These are phyloP conservation scores for Odontesthes bonariensis DNA, from an alignment of 2,113 vertebrate genomes.

Conservation along the genomic window DNA sequence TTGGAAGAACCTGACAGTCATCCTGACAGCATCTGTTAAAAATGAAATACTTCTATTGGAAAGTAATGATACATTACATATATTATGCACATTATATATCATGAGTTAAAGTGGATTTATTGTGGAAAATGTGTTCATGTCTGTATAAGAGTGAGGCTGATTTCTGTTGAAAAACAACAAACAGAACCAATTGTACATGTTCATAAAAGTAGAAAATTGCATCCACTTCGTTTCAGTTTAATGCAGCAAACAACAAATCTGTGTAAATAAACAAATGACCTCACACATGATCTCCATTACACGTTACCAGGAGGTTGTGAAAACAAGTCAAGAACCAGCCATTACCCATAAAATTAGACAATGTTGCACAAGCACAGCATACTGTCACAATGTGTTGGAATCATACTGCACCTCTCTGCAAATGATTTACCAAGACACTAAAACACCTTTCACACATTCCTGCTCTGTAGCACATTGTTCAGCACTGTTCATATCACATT, in stretches of 20 bases:
- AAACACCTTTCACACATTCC: conserved; percentile 6
- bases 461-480: conserved; percentile 1
- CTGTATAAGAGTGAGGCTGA: not conserved
- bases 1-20: not conserved
- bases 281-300: conserved; percentile 17
- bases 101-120: not conserved
- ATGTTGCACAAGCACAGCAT: conserved; percentile 8
- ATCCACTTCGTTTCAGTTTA: conserved; percentile 14
- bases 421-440: not conserved
- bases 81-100: not conserved
- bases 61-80: not conserved
- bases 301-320: conserved; percentile 1
- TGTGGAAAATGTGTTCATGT: not conserved
- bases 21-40: not conserved
- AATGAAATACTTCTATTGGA: not conserved
- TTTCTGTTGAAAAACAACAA: conserved; percentile 10
- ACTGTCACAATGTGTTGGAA: not conserved
- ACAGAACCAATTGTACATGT: not conserved
- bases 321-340: conserved; percentile 16
- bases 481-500: conserved; percentile 8
- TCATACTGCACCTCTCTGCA: not conserved
- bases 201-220: conserved; percentile 15
- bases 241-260: conserved; percentile 4
- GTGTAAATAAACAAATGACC: conserved; percentile 19
- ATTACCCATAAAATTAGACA: conserved; percentile 6